phyloP scores from a whole-genome alignment of 2,113 vertebrate genomes.

The Percopsis transmontana region DNA sequence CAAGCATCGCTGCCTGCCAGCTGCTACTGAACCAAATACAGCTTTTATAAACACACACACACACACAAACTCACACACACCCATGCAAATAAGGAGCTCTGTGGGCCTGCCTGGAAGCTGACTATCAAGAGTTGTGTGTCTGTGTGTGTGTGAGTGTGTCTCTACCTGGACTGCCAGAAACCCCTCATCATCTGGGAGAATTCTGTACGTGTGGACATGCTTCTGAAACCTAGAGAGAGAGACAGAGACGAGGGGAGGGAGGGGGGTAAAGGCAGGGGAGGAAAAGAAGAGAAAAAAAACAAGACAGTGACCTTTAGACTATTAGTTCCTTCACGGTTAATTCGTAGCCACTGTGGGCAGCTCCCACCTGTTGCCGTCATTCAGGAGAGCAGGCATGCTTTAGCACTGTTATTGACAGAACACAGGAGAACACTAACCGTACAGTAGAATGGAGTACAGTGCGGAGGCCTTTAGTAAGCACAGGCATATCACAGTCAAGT shows the following conservation, averaged over 20 bases:
- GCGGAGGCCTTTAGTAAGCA: not conserved
- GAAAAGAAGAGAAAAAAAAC: not conserved
- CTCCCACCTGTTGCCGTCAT: constrained; percentile 71
- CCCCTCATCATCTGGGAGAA: constrained; percentile 93
- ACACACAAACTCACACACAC: constrained; percentile 32
- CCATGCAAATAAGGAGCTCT: constrained; percentile 7
- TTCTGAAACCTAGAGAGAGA: constrained; percentile 87
- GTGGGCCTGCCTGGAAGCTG: not conserved
- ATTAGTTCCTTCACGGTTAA: not conserved
- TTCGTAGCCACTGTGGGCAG: constrained; percentile 12
- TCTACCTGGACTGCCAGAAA: constrained; percentile 94
- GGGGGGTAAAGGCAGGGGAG: not conserved
- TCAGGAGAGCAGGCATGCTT: constrained; percentile 49
- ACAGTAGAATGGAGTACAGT: constrained; percentile 4
- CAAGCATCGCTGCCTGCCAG: constrained; percentile 66
- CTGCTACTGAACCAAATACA: constrained; percentile 57
- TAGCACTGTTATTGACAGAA: constrained; percentile 51
- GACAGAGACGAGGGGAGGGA: constrained; percentile 19
- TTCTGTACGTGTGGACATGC: constrained; percentile 95
- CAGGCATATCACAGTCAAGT: not conserved
- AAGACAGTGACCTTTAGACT: not conserved
- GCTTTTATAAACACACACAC: constrained; percentile 19
- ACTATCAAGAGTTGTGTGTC: not conserved
- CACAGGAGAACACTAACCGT: not conserved
- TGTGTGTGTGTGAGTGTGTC: constrained; percentile 14